Evolutionary conservation across 1,140 invertebrate species (phyloP), one percentile per base, ranked within the genome.

Genomic region (Caenorhabditis inopinata): DNA sequence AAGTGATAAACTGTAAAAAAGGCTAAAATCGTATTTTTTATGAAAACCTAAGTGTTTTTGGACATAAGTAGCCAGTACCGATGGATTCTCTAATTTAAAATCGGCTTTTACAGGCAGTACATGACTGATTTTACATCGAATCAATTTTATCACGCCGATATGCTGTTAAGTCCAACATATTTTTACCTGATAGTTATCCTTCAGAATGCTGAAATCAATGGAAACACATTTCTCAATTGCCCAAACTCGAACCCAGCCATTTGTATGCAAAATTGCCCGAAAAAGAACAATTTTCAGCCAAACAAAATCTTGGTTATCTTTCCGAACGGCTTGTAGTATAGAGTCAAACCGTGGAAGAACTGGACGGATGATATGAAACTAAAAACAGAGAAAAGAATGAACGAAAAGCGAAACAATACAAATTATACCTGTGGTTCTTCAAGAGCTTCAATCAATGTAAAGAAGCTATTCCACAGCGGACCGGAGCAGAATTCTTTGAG

Each of bases 171-270:
- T n/a, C n/a, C n/a, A n/a, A n/a, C n/a, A n/a, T n/a, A n/a, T n/a
- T n/a, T n/a, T 27, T 27, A 80, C 68, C 45, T 58, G 25, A 42
- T 32, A 1, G 27, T 80, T 80, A 0, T 53, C n/a, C 16, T 18
- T 18, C 9, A 80, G 18, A 23, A 75, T 42, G 6, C 11, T 11
- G 1, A 14, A 16, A 53, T 80, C 73, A 48, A 53, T 46, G 1
- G 46, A 47, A 14, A 53, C 32, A 18, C 27, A 25, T 18, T 74
- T 58, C 29, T 80, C 79, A 38, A 80, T 49, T 9, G 79, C 73
- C 79, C 79, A 80, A 1, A 45, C 23, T 23, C 79, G 68, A 48
- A 80, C 76, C 79, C 79, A 80, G 0, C 79, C 79, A 23, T 80
- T 80, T 21, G 68, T 42, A 27, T 80, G 79, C 0, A n/a, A 58